Evolutionary conservation across 2,888 invertebrate species (phyloP).

Genomic region (Brenthis hecate): DNA sequence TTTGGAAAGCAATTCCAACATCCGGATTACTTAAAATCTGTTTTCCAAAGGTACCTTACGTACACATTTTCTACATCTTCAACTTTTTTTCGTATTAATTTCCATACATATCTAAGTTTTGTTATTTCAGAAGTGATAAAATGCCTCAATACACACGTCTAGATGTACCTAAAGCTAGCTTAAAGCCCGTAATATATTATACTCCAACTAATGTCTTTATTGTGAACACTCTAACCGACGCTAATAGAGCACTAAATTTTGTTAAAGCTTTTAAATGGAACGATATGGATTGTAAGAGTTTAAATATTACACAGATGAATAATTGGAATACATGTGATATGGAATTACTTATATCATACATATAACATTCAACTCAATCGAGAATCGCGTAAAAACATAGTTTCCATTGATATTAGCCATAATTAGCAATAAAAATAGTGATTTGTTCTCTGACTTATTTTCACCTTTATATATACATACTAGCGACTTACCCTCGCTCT

Average conservation of each 20-base stretch:
- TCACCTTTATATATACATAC: no score
- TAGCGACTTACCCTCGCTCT: no score
- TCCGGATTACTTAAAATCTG: slow-evolving; percentile 64
- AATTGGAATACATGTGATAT: not conserved
- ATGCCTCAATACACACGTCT: slow-evolving; percentile 52
- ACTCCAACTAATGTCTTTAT: slow-evolving; percentile 82
- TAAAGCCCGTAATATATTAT: slow-evolving; percentile 41
- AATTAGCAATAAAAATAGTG: no score
- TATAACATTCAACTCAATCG: no score
- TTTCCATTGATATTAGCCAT: no score
- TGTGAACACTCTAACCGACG: slow-evolving; percentile 82
- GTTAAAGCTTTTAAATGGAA: slow-evolving; percentile 47
- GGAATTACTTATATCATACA: no score
- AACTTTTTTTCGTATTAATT: no score
- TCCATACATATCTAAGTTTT: no score
- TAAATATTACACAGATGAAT: not conserved
- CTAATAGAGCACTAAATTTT: slow-evolving; percentile 66
- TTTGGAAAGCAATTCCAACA: slow-evolving; percentile 82
- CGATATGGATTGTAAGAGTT: slow-evolving; percentile 48
- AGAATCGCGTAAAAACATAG: no score
- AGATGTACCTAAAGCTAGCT: slow-evolving; percentile 50
- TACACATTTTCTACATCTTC: no score
- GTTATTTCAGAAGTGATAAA: slow-evolving; percentile 44
- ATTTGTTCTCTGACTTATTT: no score
- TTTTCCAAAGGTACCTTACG: slow-evolving; percentile 47